Evolutionary conservation across 2,797 vertebrate genomes (phyloP).

Genomic region (Ceyx erithaca): DNA sequence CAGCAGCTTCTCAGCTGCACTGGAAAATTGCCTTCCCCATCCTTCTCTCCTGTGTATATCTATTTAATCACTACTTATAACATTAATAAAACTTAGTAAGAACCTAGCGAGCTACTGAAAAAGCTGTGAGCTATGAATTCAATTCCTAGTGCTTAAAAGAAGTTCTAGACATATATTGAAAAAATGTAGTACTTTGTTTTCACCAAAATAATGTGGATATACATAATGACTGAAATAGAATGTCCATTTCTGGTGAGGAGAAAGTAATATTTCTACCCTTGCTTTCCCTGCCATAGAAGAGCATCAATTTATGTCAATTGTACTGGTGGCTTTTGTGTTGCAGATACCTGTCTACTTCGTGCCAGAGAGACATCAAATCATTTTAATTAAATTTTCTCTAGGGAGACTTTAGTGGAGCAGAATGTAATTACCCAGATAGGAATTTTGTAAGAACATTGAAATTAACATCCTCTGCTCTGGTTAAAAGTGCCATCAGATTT

Average conservation of each 20-base stretch:
- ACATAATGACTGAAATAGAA: not conserved
- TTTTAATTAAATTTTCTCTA: constrained; percentile 63
- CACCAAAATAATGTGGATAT: not conserved
- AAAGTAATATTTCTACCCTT: not conserved
- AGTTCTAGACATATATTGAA: rapidly evolving
- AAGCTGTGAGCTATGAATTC: not conserved
- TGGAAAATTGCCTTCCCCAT: not conserved
- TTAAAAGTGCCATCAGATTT: constrained; percentile 1
- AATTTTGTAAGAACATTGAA: constrained; percentile 39
- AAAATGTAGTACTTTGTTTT: not conserved
- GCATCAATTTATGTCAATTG: not conserved
- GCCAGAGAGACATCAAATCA: constrained; percentile 8
- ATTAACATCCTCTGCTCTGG: constrained; percentile 14
- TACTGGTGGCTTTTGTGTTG: constrained; percentile 33
- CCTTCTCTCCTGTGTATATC: not conserved
- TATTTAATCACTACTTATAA: constrained; percentile 12
- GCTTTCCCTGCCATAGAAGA: not conserved
- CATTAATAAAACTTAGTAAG: not conserved
- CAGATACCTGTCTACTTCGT: constrained; percentile 31
- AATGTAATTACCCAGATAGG: constrained; percentile 48
- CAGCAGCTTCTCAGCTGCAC: not conserved
- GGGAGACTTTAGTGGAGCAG: constrained; percentile 9
- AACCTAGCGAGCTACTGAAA: not conserved
- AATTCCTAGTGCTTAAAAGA: not conserved
- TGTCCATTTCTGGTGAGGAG: not conserved